Base-by-base conservation (phyloP, 2,888 invertebrate species). In the Gastracanthus pulcherrimus region DNA sequence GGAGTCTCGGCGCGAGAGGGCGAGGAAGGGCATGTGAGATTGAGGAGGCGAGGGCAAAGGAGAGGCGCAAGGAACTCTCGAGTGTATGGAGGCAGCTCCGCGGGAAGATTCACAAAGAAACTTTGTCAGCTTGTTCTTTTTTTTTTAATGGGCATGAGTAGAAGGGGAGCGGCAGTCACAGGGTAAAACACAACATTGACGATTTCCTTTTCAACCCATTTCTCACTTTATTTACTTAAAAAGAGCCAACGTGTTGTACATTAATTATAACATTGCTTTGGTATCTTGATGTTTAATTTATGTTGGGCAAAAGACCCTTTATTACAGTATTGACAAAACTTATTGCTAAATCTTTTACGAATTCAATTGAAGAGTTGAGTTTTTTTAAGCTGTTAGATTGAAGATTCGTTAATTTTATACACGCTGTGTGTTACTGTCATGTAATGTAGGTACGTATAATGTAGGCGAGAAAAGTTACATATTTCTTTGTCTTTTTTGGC, bases 161-260 rank as follows among this genome's bases (percentile, higher is more conserved):
- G 11, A 16, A 19, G 36, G 19, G 26, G 19, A 51, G 38, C 9
- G 60, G 45, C 29, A 9, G 67, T 2, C 58, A 58, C 19, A 26
- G 45, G 31, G n/a, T 72, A 58, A 34, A 62, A 67, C 19, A 58
- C 58, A 72, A 67, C 60, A 71, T 34, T 26, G 51, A 55, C 16
- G 23, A 60, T 29, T 58, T 71, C 3, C 4, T 66, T 78, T 82
- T 71, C 26, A 72, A 79, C n/a, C 51, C 60, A 79, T 34, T 48
- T 79, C 71, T 82, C 66, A 76, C 55, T 82, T 79, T 82, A 82
- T 82, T 82, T 51, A 76, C 38, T 72, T 71, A 71, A 82, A 81
- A 79, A 71, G 64, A 79, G 60, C 67, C 51, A 71, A 71, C 60
- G 70, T 75, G 66, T 51, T 71, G 58, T 81, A 77, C 77, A 81